Evolutionary conservation across 1,140 invertebrate genomes (phyloP).

Genomic region (Macrosteles quadrilineatus): DNA sequence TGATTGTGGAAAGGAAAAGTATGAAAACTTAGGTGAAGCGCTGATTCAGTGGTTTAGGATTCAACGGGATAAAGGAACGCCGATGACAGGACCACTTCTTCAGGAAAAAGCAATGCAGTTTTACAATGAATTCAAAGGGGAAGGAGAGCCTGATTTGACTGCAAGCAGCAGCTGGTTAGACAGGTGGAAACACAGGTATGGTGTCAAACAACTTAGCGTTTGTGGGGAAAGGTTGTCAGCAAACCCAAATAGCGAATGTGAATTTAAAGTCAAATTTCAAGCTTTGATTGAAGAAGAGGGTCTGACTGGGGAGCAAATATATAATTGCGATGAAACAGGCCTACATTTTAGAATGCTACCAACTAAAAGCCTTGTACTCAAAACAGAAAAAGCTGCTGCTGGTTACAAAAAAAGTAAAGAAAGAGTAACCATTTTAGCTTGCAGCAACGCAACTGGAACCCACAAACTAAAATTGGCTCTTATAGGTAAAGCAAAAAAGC

Average conservation of each 20-base stretch:
- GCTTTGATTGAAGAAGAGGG: neutral
- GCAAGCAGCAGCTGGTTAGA: neutral
- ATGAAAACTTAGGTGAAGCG: constrained; percentile 5
- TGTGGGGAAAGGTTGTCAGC: constrained; percentile 6
- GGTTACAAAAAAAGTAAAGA: constrained; percentile 21
- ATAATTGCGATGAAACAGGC: constrained; percentile 46
- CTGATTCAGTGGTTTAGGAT: neutral
- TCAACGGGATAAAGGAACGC: constrained; percentile 7
- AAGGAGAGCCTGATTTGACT: neutral
- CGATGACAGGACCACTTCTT: neutral
- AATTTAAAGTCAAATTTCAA: constrained; percentile 9
- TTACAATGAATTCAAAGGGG: constrained; percentile 20
- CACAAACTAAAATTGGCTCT: constrained; percentile 44
- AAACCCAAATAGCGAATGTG: neutral
- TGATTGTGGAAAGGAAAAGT: neutral
- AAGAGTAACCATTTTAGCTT: constrained; percentile 28
- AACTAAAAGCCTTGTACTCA: constrained; percentile 39
- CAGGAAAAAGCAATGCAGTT: constrained; percentile 19
- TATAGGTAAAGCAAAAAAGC: constrained; percentile 45
- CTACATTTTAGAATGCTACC: constrained; percentile 44
- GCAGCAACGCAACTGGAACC: constrained; percentile 42
- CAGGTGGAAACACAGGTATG: neutral
- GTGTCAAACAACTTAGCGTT: neutral
- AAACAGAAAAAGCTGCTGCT: constrained; percentile 5
- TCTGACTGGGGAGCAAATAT: constrained; percentile 40